A percentile compares a stretch with the other conserved stretches of the same genome.
These are phyloP conservation scores for Drosophila mettleri DNA, from an alignment of 2,888 invertebrate species.

Conservation along the genomic window DNA sequence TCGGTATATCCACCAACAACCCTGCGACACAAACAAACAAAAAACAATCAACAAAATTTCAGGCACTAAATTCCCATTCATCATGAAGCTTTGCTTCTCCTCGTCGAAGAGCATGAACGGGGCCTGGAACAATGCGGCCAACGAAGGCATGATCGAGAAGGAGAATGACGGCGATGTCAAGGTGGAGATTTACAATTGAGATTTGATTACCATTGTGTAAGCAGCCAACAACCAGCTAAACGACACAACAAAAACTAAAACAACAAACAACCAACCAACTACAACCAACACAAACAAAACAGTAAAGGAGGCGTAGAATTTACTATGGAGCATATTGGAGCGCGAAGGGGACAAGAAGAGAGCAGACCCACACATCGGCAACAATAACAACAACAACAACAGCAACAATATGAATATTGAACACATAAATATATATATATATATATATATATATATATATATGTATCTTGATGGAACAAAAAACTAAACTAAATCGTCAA, in stretches of 20 bases:
- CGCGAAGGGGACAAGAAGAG: constrained; percentile 1
- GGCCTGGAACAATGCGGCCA: constrained; percentile 86
- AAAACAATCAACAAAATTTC: not conserved
- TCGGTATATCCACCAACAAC: constrained; percentile 1
- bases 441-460: not conserved
- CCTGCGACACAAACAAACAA: constrained; percentile 11
- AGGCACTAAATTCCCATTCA: constrained; percentile 99
- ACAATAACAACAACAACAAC: constrained; percentile 24
- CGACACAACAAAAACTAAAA: constrained; percentile 47
- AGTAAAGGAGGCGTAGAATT: constrained; percentile 16
- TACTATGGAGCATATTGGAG: constrained; percentile 16
- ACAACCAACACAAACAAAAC: constrained; percentile 38
- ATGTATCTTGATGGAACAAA: constrained; percentile 25
- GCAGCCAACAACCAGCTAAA: constrained; percentile 41
- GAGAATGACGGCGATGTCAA: constrained; percentile 84
- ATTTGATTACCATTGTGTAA: constrained; percentile 84
- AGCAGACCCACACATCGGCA: constrained; percentile 18
- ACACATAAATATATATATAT: constrained; percentile 2
- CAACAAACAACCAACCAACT: constrained; percentile 22
- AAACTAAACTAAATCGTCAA: constrained; percentile 16
- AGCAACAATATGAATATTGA: constrained; percentile 15
- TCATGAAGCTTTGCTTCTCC: constrained; percentile 99
- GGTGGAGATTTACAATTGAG: constrained; percentile 84
- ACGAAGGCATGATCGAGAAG: constrained; percentile 85
- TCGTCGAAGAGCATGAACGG: constrained; percentile 88